Evolutionary conservation across 2,113 vertebrate species (phyloP).

Genomic region (Ornithorhynchus anatinus): DNA sequence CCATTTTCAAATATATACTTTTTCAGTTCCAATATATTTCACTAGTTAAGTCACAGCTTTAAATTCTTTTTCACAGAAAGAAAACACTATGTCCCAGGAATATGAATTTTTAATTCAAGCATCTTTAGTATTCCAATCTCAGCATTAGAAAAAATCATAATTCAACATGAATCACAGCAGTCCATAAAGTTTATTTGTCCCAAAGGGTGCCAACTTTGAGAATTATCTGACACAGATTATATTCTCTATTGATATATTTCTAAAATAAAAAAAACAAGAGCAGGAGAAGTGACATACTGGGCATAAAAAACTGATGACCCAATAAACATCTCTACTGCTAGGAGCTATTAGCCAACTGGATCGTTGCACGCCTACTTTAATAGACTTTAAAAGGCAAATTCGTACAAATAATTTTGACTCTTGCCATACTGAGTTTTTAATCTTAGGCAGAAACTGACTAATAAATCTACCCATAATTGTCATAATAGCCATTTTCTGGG

Average conservation of each 20-base stretch:
- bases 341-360: not conserved
- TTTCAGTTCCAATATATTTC: not conserved
- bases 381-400: not conserved
- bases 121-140: not conserved
- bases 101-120: not conserved
- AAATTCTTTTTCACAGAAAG: not conserved
- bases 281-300: not conserved
- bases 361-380: not conserved
- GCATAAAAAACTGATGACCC: not conserved
- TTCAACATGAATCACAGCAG: constrained; percentile 1
- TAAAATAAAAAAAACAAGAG: not conserved
- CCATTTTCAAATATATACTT: not conserved
- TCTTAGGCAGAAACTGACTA: not conserved
- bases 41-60: not conserved
- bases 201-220: not conserved
- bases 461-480: not conserved
- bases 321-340: not conserved
- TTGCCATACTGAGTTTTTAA: not conserved
- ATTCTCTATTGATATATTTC: no score
- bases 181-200: not conserved
- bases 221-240: not conserved
- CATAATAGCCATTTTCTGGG: no score
- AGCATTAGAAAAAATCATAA: not conserved
- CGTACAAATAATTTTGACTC: not conserved
- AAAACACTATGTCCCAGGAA: not conserved